Conservation (phyloP, 2,113 vertebrate species). For the Diphyllodes magnificus region DNA sequence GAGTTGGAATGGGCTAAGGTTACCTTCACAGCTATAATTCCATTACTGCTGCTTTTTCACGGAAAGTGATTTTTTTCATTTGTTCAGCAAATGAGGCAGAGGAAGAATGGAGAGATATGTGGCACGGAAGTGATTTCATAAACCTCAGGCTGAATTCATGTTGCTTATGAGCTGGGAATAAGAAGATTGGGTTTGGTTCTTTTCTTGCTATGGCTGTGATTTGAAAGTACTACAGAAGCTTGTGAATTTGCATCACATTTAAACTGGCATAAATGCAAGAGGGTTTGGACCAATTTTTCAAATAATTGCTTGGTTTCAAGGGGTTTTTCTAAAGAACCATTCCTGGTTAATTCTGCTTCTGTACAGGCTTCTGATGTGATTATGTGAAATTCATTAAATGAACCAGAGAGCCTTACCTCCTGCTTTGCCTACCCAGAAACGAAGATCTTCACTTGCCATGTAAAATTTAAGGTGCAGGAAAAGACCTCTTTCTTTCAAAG, state of each 20-base stretch:
- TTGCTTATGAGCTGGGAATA: background rate
- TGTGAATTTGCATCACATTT: background rate
- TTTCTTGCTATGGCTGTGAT: background rate
- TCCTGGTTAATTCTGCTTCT: background rate
- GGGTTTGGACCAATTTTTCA: background rate
- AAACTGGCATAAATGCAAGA: background rate
- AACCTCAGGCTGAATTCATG: background rate
- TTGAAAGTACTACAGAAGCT: background rate
- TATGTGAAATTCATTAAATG: background rate
- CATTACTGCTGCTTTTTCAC: slow-evolving; percentile 8
- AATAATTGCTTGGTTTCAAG: background rate
- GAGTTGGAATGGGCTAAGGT: background rate
- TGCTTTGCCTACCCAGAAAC: background rate
- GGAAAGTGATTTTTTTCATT: slow-evolving; percentile 37
- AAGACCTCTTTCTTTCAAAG: background rate
- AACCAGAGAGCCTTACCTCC: background rate
- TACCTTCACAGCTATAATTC: slow-evolving; percentile 37
- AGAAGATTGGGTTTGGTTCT: background rate
- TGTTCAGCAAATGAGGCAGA: slow-evolving; percentile 26
- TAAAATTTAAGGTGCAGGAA: background rate
- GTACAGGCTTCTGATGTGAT: background rate
- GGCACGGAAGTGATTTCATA: slow-evolving; percentile 34
- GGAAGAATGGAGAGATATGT: background rate
- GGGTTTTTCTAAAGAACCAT: background rate
- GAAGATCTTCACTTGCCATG: background rate